These are phyloP conservation scores for Sclerodermus sp. DNA, from an alignment of 2,888 invertebrate species.

Conservation along the genomic window DNA sequence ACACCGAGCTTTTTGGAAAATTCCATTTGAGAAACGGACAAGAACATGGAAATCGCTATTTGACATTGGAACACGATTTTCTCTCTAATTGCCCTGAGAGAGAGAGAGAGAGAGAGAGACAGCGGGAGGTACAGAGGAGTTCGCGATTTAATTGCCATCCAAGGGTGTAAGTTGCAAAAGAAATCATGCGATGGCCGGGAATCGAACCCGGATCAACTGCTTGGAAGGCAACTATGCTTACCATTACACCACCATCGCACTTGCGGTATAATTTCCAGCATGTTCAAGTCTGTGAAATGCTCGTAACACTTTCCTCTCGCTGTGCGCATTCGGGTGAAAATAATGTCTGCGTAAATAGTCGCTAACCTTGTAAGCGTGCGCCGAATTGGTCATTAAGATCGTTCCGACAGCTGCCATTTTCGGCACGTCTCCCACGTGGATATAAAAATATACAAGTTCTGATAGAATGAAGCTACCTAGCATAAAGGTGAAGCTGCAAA, in stretches of 20 bases:
- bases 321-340: no score
- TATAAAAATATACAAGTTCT: conserved; percentile 30
- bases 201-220: conserved; percentile 59
- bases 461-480: conserved; percentile 30
- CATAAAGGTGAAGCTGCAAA: conserved; percentile 25
- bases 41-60: no score
- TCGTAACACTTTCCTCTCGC: no score
- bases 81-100: no score
- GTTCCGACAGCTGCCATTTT: conserved; percentile 32
- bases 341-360: no score
- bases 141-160: no score
- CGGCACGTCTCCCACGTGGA: conserved; percentile 28
- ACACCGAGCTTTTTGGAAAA: no score
- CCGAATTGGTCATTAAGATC: conserved; percentile 38
- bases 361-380: conserved; percentile 35
- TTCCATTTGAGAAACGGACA: no score
- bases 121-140: no score
- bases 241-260: conserved; percentile 37
- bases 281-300: no score
- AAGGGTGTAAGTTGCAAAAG: neutral
- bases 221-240: conserved; percentile 47
- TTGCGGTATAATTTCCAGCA: neutral
- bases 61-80: no score
- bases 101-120: no score
- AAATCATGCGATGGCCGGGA: conserved; percentile 53